These are phyloP conservation scores for Meandrusa payeni DNA, from an alignment of 2,888 invertebrate species.

Conservation along the genomic window DNA sequence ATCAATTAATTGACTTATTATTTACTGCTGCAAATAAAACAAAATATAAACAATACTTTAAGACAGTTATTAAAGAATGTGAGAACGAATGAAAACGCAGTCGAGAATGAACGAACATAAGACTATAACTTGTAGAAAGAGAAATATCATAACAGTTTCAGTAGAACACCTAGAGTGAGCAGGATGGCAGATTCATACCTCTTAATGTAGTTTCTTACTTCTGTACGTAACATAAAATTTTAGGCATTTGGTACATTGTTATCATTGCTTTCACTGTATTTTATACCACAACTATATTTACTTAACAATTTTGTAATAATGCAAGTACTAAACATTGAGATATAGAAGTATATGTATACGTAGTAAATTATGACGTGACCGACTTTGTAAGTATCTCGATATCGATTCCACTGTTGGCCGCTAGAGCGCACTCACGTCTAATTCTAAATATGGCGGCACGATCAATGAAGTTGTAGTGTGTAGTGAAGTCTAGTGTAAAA, in stretches of 20 bases:
- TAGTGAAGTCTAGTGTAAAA: conserved; percentile 76
- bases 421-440: conserved; percentile 75
- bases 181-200: conserved; percentile 3
- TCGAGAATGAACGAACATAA: conserved; percentile 11
- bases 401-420: conserved; percentile 67
- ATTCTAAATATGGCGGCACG: conserved; percentile 85
- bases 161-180: conserved; percentile 4
- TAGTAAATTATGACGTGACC: conserved; percentile 21
- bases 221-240: conserved; percentile 9
- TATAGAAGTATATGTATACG: conserved; percentile 4
- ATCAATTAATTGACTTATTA: conserved; percentile 7
- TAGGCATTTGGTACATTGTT: conserved; percentile 5
- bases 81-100: conserved; percentile 21
- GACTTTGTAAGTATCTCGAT: conserved; percentile 31
- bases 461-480: conserved; percentile 87
- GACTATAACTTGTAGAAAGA: no score
- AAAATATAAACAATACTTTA: conserved; percentile 5
- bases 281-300: no score
- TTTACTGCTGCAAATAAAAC: conserved; percentile 1
- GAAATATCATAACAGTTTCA: no score
- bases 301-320: not conserved
- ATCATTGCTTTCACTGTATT: not conserved
- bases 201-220: conserved; percentile 5
- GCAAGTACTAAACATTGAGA: not conserved
- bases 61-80: conserved; percentile 12